Evolutionary conservation across 2,113 vertebrate species (phyloP), one percentile per base, ranked within the genome.

Genomic region (Pseudopodoces humilis): DNA sequence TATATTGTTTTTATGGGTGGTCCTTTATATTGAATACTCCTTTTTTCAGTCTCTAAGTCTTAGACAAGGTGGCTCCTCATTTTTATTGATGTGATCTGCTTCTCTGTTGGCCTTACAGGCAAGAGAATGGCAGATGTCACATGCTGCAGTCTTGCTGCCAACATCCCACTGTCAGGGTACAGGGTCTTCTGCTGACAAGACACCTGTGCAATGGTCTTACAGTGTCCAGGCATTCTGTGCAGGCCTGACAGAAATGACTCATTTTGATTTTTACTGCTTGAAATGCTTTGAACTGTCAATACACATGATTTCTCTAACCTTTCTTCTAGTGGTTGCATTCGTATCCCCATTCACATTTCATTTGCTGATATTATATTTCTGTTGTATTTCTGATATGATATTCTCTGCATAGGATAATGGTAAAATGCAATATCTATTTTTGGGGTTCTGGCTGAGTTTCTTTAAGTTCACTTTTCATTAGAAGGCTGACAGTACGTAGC

Each of bases 111-210:
- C 35, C 17, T 79, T 82, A 17, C 14, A 59, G 37, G 33, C 43
- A 71, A n/a, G 82, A 62, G 33, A 84, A 59, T 39, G 33, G 33
- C 47, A 11, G 31, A 37, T n/a, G 33, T 65, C 80, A 44, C 46
- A 28, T 11, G 15, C 41, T 65, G 37, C 64, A 60, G 2, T 13
- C n/a, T 70, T 83, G 28, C n/a, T 86, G 80, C 80, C 96, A 81
- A 0, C n/a, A 13, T 37, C 47, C 68, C 18, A 20, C 55, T 91
- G 76, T 80, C 63, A 58, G 0, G 0, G 28, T n/a, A 25, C 59
- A 80, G 14, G 59, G 21, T 90, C 67, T 74, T 92, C 64, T 93
- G 83, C 79, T 88, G 68, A 37, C 22, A 86, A n/a, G 31, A 52
- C 50, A 86, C 16, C 83, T 94, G 55, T 92, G n/a, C 43, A 69